Percentiles rank a stretch among this genome's conserved stretches.
These are phyloP conservation scores for Shargacucullia verbasci DNA, from an alignment of 2,888 invertebrate genomes.

Conservation along the genomic window DNA sequence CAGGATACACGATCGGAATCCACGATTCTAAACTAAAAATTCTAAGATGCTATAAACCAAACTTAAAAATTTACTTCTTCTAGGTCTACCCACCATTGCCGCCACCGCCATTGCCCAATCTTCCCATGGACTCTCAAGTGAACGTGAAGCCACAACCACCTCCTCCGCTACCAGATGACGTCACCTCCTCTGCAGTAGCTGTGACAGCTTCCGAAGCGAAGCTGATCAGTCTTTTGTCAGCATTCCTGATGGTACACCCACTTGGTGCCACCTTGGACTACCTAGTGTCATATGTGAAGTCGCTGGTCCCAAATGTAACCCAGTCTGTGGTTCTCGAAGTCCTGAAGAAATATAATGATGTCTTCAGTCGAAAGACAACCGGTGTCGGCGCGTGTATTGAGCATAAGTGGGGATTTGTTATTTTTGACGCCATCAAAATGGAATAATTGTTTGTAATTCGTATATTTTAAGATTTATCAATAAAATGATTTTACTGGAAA, in stretches of 20 bases:
- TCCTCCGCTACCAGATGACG: constrained; percentile 55
- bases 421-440: constrained; percentile 66
- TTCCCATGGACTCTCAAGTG: constrained; percentile 7
- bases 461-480: constrained; percentile 9
- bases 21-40: too few relatives aligned
- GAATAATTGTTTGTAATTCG: constrained; percentile 2
- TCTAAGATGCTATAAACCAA: too few relatives aligned
- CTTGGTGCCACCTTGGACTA: constrained; percentile 77
- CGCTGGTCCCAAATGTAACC: constrained; percentile 68
- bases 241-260: constrained; percentile 80
- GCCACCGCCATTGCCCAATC: constrained; percentile 53
- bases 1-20: too few relatives aligned
- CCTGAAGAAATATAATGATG: constrained; percentile 70
- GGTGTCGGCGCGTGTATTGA: constrained; percentile 73
- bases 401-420: constrained; percentile 72
- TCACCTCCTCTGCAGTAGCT: constrained; percentile 55
- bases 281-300: constrained; percentile 74
- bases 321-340: constrained; percentile 67
- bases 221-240: constrained; percentile 78
- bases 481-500: constrained; percentile 22
- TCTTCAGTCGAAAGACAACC: constrained; percentile 67
- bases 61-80: neutral
- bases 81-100: constrained; percentile 63
- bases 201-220: constrained; percentile 71
- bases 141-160: constrained; percentile 58